Evolutionary conservation across 1,140 invertebrate genomes (phyloP), one percentile per base, ranked within the genome.

Genomic region (Potamilus streckersoni): DNA sequence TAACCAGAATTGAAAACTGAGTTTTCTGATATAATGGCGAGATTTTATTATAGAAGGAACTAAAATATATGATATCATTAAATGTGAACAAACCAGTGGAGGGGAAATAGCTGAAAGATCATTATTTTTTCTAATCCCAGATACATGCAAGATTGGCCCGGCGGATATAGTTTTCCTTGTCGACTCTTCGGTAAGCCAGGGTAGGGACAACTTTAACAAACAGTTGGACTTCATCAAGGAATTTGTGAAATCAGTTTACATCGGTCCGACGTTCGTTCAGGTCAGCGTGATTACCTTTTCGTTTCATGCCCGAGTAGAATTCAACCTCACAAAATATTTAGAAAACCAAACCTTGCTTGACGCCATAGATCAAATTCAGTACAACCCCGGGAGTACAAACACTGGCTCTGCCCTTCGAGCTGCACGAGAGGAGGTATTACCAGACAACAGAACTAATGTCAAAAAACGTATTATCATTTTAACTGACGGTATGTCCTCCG

Each of bases 401-500:
- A 65, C 71, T 57, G 20, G 65, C 71, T 57, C 27, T 19, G 71
- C 61, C 14, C 55, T 73, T n/a, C 20, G 58, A 65, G 20, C n/a
- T 16, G 63, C 62, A 59, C 15, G 55, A 19, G 61, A 58, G 58
- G 23, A n/a, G 60, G 59, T 58, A 57, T 60, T 16, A 49, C 15
- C n/a, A 20, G 19, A 0, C 31, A 57, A 59, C 23, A 14, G 16
- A 2, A 49, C 17, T 31, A 65, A 60, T 11, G 72, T 65, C 6
- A 68, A 74, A 20, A 57, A 65, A 20, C 61, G 59, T 56, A 63
- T 59, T 15, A 67, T 60, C 62, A 38, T 74, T 16, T 15, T 74
- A 16, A 74, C 72, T 6, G 72, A 74, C 55, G 72, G 72, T 12
- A 67, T 74, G 63, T 74, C 72, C 4, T 67, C 49, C 23, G 60